Evolutionary conservation across 2,888 invertebrate species (phyloP).

Genomic region (Tinea semifulvella): DNA sequence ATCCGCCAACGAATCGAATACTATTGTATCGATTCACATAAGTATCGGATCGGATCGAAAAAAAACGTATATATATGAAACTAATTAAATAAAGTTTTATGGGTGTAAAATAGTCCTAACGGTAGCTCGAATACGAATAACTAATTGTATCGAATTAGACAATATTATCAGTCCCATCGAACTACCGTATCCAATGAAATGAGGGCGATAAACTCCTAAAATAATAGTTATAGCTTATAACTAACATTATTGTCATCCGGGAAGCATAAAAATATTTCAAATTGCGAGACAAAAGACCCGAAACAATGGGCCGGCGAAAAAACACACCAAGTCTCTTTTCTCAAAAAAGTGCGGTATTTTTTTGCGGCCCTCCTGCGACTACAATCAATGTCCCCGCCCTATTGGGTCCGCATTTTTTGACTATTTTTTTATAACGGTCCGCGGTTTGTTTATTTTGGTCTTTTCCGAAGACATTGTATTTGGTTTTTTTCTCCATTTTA

Average conservation of each 20-base stretch:
- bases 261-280: constrained; percentile 64
- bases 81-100: no score
- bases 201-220: constrained; percentile 56
- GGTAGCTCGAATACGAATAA: constrained; percentile 40
- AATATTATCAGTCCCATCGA: constrained; percentile 4
- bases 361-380: constrained; percentile 49
- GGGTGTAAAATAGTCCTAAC: no score
- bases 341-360: constrained; percentile 32
- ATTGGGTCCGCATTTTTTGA: constrained; percentile 27
- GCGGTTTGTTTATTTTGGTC: constrained; percentile 56
- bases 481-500: neutral
- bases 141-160: constrained; percentile 26
- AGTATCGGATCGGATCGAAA: no score
- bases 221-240: constrained; percentile 64
- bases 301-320: constrained; percentile 61
- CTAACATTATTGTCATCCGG: constrained; percentile 60
- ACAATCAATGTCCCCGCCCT: constrained; percentile 55
- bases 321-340: constrained; percentile 43
- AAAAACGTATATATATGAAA: no score
- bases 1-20: no score
- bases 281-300: constrained; percentile 58
- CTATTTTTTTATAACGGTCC: constrained; percentile 49
- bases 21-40: no score
- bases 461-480: constrained; percentile 24
- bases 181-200: constrained; percentile 12